These are phyloP conservation scores for Accipiter virgatus DNA, from an alignment of 2,113 vertebrate species.

Conservation along the genomic window DNA sequence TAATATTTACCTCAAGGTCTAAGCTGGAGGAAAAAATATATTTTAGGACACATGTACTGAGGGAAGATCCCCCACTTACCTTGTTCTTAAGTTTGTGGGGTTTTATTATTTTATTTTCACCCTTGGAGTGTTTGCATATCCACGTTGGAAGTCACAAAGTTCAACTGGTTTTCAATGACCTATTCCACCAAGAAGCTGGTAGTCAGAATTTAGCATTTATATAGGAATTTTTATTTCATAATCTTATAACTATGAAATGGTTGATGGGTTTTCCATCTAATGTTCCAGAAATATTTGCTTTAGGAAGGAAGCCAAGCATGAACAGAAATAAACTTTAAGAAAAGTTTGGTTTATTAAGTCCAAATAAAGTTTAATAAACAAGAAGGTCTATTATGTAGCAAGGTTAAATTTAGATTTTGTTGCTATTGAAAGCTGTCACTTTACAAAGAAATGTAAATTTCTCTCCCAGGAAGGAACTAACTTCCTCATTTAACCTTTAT, in stretches of 20 bases:
- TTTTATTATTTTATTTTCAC: neutral
- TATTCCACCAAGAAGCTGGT: neutral
- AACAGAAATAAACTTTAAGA: neutral
- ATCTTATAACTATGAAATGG: neutral
- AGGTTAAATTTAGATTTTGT: constrained; percentile 35
- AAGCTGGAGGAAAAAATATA: neutral
- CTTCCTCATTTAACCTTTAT: constrained; percentile 12
- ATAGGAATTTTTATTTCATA: neutral
- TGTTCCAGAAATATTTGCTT: neutral
- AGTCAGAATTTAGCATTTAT: neutral
- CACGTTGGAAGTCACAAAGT: neutral
- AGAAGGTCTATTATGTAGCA: neutral
- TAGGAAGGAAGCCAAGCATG: neutral
- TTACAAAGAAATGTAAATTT: constrained; percentile 31
- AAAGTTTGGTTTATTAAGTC: neutral
- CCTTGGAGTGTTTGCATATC: neutral
- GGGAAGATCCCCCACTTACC: neutral
- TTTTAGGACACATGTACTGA: neutral
- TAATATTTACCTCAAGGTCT: neutral
- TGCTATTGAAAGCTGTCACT: constrained; percentile 6
- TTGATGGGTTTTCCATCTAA: neutral
- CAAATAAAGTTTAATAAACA: neutral
- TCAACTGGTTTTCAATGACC: neutral
- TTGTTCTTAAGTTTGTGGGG: neutral
- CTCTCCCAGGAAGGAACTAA: neutral